Evolutionary conservation across 2,888 invertebrate genomes (phyloP), one percentile per base, ranked within the genome.

Genomic region (Plebejus melissa): DNA sequence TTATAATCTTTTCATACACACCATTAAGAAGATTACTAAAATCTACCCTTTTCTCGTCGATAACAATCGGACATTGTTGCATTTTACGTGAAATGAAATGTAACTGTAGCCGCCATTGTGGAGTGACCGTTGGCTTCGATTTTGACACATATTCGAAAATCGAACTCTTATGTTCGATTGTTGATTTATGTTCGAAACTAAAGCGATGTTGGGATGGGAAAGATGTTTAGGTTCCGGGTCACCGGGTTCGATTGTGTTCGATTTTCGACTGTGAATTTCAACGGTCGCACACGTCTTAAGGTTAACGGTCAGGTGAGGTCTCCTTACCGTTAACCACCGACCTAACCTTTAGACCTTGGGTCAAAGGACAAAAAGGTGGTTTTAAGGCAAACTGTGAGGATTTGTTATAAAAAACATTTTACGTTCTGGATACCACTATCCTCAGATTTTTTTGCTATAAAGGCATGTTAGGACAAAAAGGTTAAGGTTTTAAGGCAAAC

Each of bases 1-100:
- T 93, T 93, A 94, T 94, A 94, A 94, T 94, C 94, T 94, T 91
- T 93, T 93, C 92, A 93, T 92, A 93, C 91, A 92, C 88, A 87
- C 93, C 91, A 93, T 93, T 93, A 93, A 93, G 93, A 88, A 93
- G 93, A 93, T 93, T 93, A 93, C 92, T 82, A 88, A 90, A 90
- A 90, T 89, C 89, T 91, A 93, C 93, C 93, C 93, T 93, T 94
- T 93, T 91, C 85, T 87, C 87, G 85, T 88, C 76, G 86, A 88
- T 88, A 90, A 91, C 92, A 91, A 91, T 93, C 87, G 91, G 83
- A 89, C 87, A 91, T 92, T 93, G 93, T 92, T 89, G 89, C 90
- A 88, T 89, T 90, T 90, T 90, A 85, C 83, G 79, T 77, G 81
- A 90, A 91, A 90, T 89, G 88, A 90, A 91, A 85, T 91, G 90